A percentile compares a stretch with the other conserved stretches of the same genome.
phyloP scores from a whole-genome alignment of 2,113 vertebrate genomes.

The Grus americana region DNA sequence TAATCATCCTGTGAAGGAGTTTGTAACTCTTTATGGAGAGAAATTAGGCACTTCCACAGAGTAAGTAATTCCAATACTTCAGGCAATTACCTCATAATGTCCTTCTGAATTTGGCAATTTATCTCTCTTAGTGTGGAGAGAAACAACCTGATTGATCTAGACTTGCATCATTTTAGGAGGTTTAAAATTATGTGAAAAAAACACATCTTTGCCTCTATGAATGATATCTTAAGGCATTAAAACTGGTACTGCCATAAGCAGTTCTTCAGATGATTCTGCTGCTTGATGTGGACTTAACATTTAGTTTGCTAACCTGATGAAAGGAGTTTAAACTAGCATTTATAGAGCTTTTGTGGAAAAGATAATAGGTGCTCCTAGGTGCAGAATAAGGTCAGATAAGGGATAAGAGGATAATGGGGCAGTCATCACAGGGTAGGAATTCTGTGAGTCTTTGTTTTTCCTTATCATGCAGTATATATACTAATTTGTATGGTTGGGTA shows the following conservation, averaged over 20 bases:
- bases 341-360: background rate
- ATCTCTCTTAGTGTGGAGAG: background rate
- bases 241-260: background rate
- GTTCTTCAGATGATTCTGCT: background rate
- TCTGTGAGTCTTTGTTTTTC: background rate
- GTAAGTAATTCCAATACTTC: background rate
- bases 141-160: background rate
- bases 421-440: background rate
- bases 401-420: background rate
- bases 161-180: background rate
- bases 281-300: background rate
- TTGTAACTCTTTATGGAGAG: background rate
- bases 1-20: background rate
- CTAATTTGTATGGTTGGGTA: background rate
- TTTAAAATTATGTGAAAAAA: background rate
- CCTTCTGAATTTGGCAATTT: background rate
- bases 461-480: background rate
- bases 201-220: background rate
- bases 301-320: background rate
- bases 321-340: background rate
- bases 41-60: background rate
- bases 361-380: background rate
- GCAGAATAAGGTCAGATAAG: background rate
- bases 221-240: background rate
- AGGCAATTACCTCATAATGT: background rate